Conservation (phyloP, 2,113 vertebrate genomes). For the Pterocles orientalis region DNA sequence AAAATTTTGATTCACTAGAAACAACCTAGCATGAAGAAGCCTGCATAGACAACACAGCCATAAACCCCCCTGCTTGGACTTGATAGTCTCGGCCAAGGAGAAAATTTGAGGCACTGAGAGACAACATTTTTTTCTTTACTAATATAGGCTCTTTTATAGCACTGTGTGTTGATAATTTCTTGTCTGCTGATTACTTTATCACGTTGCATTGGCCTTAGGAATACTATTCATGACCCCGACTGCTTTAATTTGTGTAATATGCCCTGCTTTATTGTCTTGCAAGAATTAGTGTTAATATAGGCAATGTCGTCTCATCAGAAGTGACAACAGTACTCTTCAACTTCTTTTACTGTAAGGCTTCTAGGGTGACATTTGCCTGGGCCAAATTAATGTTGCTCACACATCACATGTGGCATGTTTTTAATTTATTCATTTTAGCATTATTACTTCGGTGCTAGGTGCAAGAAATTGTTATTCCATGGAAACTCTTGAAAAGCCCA, state of each 20-base stretch:
- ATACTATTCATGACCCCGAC: neutral
- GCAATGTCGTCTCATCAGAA: neutral
- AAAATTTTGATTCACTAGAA: constrained; percentile 25
- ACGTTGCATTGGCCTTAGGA: neutral
- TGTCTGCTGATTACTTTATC: neutral
- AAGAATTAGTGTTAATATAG: neutral
- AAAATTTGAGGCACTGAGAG: neutral
- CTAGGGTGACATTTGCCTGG: neutral
- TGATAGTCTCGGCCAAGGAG: neutral
- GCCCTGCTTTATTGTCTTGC: neutral
- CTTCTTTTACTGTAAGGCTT: neutral
- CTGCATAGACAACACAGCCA: neutral
- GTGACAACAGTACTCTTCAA: neutral
- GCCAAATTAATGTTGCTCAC: neutral
- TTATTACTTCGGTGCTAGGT: neutral
- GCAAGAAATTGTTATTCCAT: neutral
- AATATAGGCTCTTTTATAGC: neutral
- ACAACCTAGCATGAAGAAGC: neutral
- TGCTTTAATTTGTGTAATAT: neutral
- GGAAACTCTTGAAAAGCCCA: neutral
- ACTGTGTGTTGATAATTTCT: neutral
- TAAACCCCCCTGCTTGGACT: neutral
- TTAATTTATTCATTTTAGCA: neutral
- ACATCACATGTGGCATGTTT: neutral
- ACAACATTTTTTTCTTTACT: neutral